Percentiles rank a stretch among this genome's conserved stretches.
These are phyloP conservation scores for Heterodera filipjevi DNA, from an alignment of 2,888 invertebrate genomes.

Conservation along the genomic window DNA sequence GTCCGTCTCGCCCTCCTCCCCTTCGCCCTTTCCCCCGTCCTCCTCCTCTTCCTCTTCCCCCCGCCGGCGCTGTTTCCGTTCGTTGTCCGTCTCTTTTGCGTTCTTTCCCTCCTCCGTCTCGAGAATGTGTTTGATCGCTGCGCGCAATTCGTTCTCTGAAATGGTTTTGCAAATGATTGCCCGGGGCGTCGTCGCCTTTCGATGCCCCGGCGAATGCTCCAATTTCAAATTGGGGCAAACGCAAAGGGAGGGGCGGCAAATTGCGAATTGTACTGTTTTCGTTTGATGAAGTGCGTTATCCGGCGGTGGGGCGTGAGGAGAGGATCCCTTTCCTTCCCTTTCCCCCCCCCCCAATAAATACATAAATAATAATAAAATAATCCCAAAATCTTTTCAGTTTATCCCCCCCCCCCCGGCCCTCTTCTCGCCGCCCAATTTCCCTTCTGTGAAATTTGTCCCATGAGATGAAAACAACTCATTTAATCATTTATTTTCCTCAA, in stretches of 20 bases:
- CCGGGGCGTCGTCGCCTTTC: not conserved
- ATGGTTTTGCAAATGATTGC: not conserved
- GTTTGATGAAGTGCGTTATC: not conserved
- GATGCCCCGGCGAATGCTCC: not conserved
- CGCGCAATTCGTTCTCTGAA: slow-evolving; percentile 2
- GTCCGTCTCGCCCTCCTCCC: slow-evolving; percentile 10
- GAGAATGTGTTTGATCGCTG: slow-evolving; percentile 12
- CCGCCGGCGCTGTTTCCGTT: not conserved
- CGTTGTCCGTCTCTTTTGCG: not conserved
- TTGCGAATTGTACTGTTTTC: not conserved
- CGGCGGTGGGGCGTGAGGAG: not conserved
- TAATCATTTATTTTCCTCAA: not conserved
- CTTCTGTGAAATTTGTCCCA: not conserved
- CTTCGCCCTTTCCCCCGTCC: not conserved
- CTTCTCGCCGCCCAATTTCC: no score
- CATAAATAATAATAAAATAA: not conserved
- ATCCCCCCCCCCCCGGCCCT: no score
- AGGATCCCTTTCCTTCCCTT: no score
- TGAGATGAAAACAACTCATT: not conserved
- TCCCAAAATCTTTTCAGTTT: no score
- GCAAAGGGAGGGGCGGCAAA: not conserved
- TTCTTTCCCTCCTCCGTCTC: not conserved
- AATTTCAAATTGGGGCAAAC: not conserved
- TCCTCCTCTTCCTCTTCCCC: not conserved
- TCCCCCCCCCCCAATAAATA: not conserved